Base-by-base conservation (phyloP, 2,888 invertebrate species). In the Priapulus caudatus region DNA sequence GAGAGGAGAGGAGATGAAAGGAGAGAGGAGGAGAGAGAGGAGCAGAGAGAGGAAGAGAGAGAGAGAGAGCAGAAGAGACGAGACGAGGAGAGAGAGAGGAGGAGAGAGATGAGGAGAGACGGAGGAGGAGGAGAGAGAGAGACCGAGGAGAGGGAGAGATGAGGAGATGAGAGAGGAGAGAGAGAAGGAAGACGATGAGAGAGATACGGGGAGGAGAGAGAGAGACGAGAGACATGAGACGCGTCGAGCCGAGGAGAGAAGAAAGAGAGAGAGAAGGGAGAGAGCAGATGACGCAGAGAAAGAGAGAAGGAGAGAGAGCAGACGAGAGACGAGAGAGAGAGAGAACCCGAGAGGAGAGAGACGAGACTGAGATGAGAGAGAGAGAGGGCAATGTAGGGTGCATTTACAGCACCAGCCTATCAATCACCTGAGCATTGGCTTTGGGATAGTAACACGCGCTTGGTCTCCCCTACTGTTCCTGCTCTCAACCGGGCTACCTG, bases 91-190 rank as follows among this genome's bases (percentile, higher is more conserved):
- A 33, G n/a, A n/a, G n/a, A 33, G 33, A 33, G n/a, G 33, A 33
- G n/a, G 33, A 33, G n/a, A n/a, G n/a, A 33, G 33, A 33, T 15
- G 33, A 33, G n/a, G 33, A 33, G n/a, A 51, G 16, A 23, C 52
- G 19, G 43, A 46, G 2, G 48, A 43, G 33, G 51, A 45, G 16
- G 50, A 47, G 18, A 52, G 43, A 44, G 67, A 65, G 47, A 66
- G 65, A 43, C 59, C 63, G 54, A 64, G 67, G 52, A 63, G 64
- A 3, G 58, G 61, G 16, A 66, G 62, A 51, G 67, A 67, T 50
- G 61, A 59, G 43, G 56, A 68, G 43, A 68, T 68, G 60, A 55
- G 49, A 21, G 57, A 55, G 44, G 47, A 56, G 1, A 48, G 47
- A n/a, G 62, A 61, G 50, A 58, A 61, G 3, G 65, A 65, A 2